Evolutionary conservation across 2,113 vertebrate species (phyloP).

Genomic region (Sardina pilchardus): DNA sequence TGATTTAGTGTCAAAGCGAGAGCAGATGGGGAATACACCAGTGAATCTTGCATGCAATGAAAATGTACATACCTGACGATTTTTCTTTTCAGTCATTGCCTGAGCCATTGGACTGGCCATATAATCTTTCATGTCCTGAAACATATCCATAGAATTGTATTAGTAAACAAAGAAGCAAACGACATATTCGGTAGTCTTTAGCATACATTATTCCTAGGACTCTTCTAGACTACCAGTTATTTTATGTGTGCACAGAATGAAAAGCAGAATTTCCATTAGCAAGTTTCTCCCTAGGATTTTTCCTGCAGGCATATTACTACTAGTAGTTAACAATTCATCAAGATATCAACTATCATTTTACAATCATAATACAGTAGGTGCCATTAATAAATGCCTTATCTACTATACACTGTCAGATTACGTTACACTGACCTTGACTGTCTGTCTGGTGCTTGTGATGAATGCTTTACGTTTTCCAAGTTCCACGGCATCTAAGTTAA

Average conservation of each 20-base stretch:
- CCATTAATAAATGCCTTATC: not conserved
- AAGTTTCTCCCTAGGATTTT: too few relatives aligned
- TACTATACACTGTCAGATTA: not conserved
- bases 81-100: slow-evolving; percentile 80
- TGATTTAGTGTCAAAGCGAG: too few relatives aligned
- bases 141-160: not conserved
- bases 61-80: slow-evolving; percentile 79
- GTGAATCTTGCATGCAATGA: not conserved
- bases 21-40: too few relatives aligned
- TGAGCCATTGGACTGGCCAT: slow-evolving; percentile 85
- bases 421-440: slow-evolving; percentile 82
- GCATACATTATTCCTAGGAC: too few relatives aligned
- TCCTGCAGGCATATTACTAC: too few relatives aligned
- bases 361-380: not conserved
- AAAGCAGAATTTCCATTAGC: too few relatives aligned
- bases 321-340: not conserved
- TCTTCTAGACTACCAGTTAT: too few relatives aligned
- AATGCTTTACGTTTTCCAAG: slow-evolving; percentile 91
- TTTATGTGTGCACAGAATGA: too few relatives aligned
- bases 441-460: slow-evolving; percentile 86
- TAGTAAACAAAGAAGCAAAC: too few relatives aligned
- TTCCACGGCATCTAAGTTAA: slow-evolving; percentile 88
- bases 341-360: not conserved
- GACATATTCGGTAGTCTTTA: too few relatives aligned
- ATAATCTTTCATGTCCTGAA: slow-evolving; percentile 95